These are phyloP conservation scores for Carassius gibelio DNA, from an alignment of 2,113 vertebrate genomes.

Conservation along the genomic window DNA sequence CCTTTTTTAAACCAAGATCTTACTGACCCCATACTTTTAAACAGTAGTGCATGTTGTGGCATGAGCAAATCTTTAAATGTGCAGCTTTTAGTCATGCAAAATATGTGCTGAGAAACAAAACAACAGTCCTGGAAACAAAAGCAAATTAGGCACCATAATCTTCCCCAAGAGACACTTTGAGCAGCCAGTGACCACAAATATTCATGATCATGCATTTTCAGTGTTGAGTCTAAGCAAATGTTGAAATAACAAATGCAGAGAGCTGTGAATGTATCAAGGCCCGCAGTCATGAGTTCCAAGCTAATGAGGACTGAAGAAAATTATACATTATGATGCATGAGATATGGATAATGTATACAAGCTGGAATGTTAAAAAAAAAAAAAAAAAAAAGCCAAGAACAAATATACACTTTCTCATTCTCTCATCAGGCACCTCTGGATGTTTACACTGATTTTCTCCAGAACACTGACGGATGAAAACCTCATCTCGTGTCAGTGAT, in stretches of 20 bases:
- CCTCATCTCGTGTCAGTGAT: conserved; percentile 3
- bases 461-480: conserved; percentile 7
- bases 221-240: neutral
- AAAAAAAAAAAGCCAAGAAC: neutral
- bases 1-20: no score
- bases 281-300: conserved; percentile 9
- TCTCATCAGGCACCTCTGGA: neutral
- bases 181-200: conserved; percentile 24
- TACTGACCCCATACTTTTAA: no score
- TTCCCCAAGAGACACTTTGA: conserved; percentile 19
- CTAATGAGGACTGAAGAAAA: neutral
- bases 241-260: conserved; percentile 30
- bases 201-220: conserved; percentile 19
- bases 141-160: conserved; percentile 4
- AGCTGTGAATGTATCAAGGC: conserved; percentile 3
- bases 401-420: neutral
- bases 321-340: conserved; percentile 3
- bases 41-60: neutral
- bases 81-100: neutral
- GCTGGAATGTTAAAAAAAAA: neutral
- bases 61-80: neutral
- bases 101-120: neutral
- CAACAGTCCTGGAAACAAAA: conserved; percentile 11
- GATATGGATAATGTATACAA: conserved; percentile 5
- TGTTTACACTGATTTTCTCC: neutral